These are phyloP conservation scores for Drosophila lowei DNA, from an alignment of 1,140 invertebrate genomes.

Conservation along the genomic window DNA sequence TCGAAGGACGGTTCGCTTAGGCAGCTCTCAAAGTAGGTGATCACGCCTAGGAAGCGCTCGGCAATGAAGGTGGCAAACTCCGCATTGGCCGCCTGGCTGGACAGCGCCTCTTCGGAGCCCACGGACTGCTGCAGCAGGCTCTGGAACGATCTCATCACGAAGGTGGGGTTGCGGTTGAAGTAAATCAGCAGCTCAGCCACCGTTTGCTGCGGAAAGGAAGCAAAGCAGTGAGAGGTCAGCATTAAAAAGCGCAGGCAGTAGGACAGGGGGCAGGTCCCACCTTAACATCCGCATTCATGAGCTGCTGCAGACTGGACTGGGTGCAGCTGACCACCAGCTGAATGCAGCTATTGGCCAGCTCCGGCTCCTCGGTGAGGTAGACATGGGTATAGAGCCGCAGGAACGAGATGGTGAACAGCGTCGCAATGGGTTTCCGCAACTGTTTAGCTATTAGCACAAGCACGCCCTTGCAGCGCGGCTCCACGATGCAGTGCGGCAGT, in stretches of 20 bases:
- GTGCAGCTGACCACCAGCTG: slow-evolving; percentile 85
- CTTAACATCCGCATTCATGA: slow-evolving; percentile 84
- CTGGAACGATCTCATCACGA: slow-evolving; percentile 86
- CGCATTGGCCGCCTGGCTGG: slow-evolving; percentile 72
- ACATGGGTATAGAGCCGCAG: slow-evolving; percentile 87
- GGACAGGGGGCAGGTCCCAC: slow-evolving; percentile 51
- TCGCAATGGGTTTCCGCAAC: slow-evolving; percentile 84
- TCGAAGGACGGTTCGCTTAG: slow-evolving; percentile 87
- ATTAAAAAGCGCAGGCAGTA: not conserved
- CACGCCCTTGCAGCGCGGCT: slow-evolving; percentile 71
- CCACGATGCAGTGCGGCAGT: slow-evolving; percentile 83
- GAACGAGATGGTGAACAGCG: slow-evolving; percentile 86
- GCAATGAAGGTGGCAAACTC: slow-evolving; percentile 89
- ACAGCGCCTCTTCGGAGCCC: slow-evolving; percentile 17
- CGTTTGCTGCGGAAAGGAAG: slow-evolving; percentile 83
- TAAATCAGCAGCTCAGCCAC: slow-evolving; percentile 85
- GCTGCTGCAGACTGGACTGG: slow-evolving; percentile 83
- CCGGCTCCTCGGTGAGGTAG: slow-evolving; percentile 85
- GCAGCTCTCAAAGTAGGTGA: slow-evolving; percentile 92
- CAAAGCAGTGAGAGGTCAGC: not conserved
- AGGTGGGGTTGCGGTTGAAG: slow-evolving; percentile 87
- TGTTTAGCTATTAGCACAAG: slow-evolving; percentile 70
- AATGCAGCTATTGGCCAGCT: slow-evolving; percentile 85
- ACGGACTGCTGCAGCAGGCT: slow-evolving; percentile 82
- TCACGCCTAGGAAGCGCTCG: slow-evolving; percentile 90